Conservation (phyloP, 2,113 vertebrate species). For the Corythornis cristatus region DNA sequence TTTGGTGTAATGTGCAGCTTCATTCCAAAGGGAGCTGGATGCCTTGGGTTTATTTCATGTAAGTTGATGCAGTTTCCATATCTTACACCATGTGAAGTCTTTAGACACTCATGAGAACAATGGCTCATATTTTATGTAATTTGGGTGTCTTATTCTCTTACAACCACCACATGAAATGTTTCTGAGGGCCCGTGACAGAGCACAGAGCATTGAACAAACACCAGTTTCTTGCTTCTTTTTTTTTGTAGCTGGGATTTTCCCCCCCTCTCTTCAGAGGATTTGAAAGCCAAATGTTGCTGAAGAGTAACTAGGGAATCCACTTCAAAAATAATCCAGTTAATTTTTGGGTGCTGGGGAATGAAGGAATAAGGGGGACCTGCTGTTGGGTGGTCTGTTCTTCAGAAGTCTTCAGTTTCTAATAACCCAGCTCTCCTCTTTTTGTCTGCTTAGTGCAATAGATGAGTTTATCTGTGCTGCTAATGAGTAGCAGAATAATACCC, state of each 20-base stretch:
- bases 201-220: neutral
- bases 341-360: neutral
- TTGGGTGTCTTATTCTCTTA: neutral
- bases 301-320: neutral
- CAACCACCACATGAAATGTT: neutral
- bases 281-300: neutral
- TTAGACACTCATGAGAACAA: neutral
- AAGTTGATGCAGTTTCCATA: neutral
- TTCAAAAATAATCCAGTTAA: neutral
- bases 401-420: neutral
- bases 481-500: neutral
- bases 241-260: neutral
- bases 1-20: neutral
- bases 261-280: neutral
- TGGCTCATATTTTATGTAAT: neutral
- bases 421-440: neutral
- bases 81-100: neutral
- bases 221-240: neutral
- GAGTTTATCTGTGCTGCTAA: neutral
- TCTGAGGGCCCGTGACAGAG: neutral
- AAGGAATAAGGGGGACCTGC: neutral
- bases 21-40: neutral
- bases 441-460: neutral
- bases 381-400: neutral
- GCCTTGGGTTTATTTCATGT: neutral